Percentiles rank a stretch among this genome's conserved stretches.
Conservation (phyloP, 2,888 invertebrate genomes). For the Drosophila diplacantha region DNA sequence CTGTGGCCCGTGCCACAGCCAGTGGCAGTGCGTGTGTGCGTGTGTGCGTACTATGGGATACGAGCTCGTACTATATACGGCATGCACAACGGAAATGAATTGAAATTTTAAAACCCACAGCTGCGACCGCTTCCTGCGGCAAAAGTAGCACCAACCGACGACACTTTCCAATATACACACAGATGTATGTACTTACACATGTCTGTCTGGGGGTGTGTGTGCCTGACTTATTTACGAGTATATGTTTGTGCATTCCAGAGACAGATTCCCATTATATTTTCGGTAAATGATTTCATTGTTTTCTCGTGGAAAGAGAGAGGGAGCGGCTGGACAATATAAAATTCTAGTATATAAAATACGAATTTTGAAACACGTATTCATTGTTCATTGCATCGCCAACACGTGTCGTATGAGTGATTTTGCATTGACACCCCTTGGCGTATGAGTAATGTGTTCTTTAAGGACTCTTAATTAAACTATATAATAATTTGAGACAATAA, state of each 20-base stretch:
- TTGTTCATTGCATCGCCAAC: neutral
- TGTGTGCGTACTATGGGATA: slow-evolving; percentile 22
- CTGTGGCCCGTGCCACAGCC: slow-evolving; percentile 1
- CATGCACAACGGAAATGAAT: slow-evolving; percentile 70
- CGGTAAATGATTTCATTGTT: slow-evolving; percentile 8
- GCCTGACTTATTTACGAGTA: slow-evolving; percentile 22
- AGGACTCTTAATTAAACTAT: neutral
- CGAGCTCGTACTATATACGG: slow-evolving; percentile 42
- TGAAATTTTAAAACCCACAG: slow-evolving; percentile 74
- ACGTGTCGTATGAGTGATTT: neutral
- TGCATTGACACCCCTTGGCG: neutral
- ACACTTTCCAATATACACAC: slow-evolving; percentile 55
- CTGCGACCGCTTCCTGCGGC: slow-evolving; percentile 74
- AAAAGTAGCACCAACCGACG: slow-evolving; percentile 62
- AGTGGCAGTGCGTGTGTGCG: slow-evolving; percentile 7
- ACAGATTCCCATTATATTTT: slow-evolving; percentile 24
- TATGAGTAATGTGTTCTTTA: neutral
- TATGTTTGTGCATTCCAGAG: slow-evolving; percentile 34
- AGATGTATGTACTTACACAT: slow-evolving; percentile 33
- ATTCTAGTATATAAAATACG: neutral
- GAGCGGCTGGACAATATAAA: neutral
- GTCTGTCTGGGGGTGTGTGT: slow-evolving; percentile 22
- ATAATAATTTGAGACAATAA: neutral
- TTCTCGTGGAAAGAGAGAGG: neutral
- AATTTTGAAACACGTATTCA: neutral